Evolutionary conservation across 2,113 vertebrate genomes (phyloP), one percentile per base, ranked within the genome.

Genomic region (Taxidea taxus): DNA sequence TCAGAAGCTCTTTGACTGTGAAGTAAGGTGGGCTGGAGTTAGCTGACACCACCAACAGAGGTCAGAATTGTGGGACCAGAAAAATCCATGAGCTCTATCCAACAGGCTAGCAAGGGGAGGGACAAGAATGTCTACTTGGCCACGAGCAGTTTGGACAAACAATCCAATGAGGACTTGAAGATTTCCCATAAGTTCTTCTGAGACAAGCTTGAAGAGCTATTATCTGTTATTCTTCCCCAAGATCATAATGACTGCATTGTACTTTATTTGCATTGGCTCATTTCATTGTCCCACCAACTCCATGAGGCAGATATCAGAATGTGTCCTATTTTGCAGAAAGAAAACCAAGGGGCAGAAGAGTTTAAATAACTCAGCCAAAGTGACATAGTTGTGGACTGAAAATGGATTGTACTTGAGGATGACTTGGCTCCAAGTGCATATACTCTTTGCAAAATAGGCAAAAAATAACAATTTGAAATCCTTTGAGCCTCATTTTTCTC

Each of bases 111-210:
- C 60, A 21, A 23, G 16, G 9, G 51, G 23, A 25, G 16, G 10
- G 3, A 51, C 3, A 44, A 25, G 60, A 5, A 3, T 3, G 7
- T 23, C 31, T 13, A 29, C 9, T 64, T 62, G 18, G 60, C 10
- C 34, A 62, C 0, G 54, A 47, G 3, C 0, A 10, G 4, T 21
- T 44, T 37, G 15, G 20, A 66, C 44, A 81, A 16, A 56, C 23
- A 56, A 16, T 8, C 11, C 8, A 39, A 5, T 31, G 10, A 62
- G 0, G 2, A 4, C 49, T 86, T 77, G 16, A 77, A 47, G 31
- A 39, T 1, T 64, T 29, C 6, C 31, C 3, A 25, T 34, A 13
- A 64, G n/a, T 23, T 78, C 42, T 54, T 70, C 37, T 34, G 6
- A 70, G 44, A 44, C 34, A 92, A 27, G 21, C 27, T 23, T 85